Evolutionary conservation across 2,113 vertebrate species (phyloP), one percentile per base, ranked within the genome.

Genomic region (Emydocephalus ijimae): DNA sequence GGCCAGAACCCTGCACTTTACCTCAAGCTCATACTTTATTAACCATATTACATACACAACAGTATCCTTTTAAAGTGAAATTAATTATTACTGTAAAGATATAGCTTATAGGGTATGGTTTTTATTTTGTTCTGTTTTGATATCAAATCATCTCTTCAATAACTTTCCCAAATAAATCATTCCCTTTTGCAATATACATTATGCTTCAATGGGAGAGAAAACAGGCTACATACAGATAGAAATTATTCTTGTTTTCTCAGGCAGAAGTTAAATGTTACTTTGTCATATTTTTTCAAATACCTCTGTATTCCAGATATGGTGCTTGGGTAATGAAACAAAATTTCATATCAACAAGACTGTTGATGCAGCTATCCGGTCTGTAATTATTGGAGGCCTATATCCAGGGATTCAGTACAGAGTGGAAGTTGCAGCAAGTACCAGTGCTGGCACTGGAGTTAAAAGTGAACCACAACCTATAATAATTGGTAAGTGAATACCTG

Each of bases 341-440:
- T 99, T 99, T 97, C 99, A 99, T 94, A 97, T 99, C 94, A 99
- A 99, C 97, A 99, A 99, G 97, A 99, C 99, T 0, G 99, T 99
- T 96, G 99, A 99, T 93, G 99, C 99, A 64, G 98, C 99, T 93
- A 99, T 99, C 96, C 98, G 99, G 9, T 99, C 99, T 8, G 99
- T 99, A 94, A 98, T 99, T 95, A 99, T 99, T 94, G 99, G 98
- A 43, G 99, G 99, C 86, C 98, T 99, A 54, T 99, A 99, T 97
- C 98, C 98, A 90, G 99, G 99, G 91, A 97, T 99, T 96, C 98
- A 99, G 43, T 99, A 99, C 94, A 98, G 98, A 0, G 98, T 99
- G 95, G 99, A 99, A 96, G 99, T 99, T 87, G 99, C 99, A 29
- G 99, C 99, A 92, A 99, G 98, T 96, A 99, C 99, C 86, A 99